These are phyloP conservation scores for Periophthalmodon schlosseri DNA, from an alignment of 2,113 vertebrate species.

Conservation along the genomic window DNA sequence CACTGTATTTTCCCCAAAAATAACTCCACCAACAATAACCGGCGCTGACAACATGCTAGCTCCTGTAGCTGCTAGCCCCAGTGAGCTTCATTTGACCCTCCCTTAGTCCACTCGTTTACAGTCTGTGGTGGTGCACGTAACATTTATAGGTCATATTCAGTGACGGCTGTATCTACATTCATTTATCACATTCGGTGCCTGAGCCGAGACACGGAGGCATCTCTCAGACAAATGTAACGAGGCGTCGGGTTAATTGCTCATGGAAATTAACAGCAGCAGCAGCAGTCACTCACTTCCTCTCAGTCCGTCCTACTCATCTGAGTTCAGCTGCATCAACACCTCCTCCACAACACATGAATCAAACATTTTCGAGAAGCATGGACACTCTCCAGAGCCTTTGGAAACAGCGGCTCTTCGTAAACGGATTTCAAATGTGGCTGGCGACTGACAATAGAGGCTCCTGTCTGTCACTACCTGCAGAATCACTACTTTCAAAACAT, in stretches of 20 bases:
- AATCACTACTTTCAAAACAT: not conserved
- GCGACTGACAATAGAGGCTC: not conserved
- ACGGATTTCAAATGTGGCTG: constrained; percentile 30
- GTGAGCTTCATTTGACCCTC: too few relatives aligned
- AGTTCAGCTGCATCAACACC: constrained; percentile 37
- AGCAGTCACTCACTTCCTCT: constrained; percentile 30
- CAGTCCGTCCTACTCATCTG: constrained; percentile 27
- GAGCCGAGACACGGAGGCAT: not conserved
- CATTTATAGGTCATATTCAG: not conserved
- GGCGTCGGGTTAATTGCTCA: not conserved
- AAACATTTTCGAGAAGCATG: constrained; percentile 20
- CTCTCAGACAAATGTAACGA: constrained; percentile 7
- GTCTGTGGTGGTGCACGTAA: not conserved
- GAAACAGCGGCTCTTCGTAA: constrained; percentile 28
- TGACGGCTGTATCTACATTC: not conserved
- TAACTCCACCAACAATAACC: too few relatives aligned
- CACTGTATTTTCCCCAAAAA: too few relatives aligned
- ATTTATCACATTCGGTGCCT: not conserved
- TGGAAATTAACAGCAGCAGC: constrained; percentile 28
- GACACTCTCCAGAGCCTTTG: constrained; percentile 22
- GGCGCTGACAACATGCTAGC: too few relatives aligned
- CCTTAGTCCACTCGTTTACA: not conserved
- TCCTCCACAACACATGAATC: constrained; percentile 38
- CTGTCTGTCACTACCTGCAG: not conserved
- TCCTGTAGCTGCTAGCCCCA: too few relatives aligned